phyloP scores from a whole-genome alignment of 2,888 invertebrate species.

The Hypolimnas misippus region DNA sequence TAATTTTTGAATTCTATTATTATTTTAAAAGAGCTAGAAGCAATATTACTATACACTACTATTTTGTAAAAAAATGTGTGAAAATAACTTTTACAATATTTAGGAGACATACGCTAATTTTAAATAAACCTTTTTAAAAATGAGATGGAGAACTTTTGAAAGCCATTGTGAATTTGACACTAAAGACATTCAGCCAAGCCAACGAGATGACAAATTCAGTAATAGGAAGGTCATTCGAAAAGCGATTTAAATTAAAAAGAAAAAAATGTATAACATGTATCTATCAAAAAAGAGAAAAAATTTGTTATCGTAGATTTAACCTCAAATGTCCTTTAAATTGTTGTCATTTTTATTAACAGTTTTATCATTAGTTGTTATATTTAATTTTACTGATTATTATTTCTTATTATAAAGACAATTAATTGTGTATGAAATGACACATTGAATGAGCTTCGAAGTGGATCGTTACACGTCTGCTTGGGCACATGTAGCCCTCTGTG shows the following conservation, averaged over 20 bases:
- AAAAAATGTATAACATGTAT: conserved; percentile 72
- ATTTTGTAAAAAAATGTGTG: neutral
- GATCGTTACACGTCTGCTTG: conserved; percentile 78
- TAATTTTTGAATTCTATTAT: neutral
- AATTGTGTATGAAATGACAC: conserved; percentile 77
- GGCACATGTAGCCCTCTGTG: conserved; percentile 82
- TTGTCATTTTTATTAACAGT: conserved; percentile 78
- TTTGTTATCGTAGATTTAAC: conserved; percentile 81
- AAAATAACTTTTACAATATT: neutral
- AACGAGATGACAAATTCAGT: conserved; percentile 70
- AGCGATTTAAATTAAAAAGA: conserved; percentile 74
- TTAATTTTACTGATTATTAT: conserved; percentile 76
- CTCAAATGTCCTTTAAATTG: conserved; percentile 80
- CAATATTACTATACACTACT: too few species aligned
- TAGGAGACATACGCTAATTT: neutral
- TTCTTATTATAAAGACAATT: conserved; percentile 73
- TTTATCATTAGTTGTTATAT: conserved; percentile 77
- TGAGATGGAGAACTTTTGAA: neutral
- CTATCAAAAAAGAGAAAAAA: conserved; percentile 81
- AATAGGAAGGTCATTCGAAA: conserved; percentile 71
- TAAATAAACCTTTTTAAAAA: neutral
- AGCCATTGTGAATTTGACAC: conserved; percentile 18
- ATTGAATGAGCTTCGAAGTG: conserved; percentile 83
- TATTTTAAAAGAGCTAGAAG: too few species aligned
- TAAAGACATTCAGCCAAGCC: conserved; percentile 50